These are phyloP conservation scores for Drosophila recens DNA, from an alignment of 2,888 invertebrate species.

Conservation along the genomic window DNA sequence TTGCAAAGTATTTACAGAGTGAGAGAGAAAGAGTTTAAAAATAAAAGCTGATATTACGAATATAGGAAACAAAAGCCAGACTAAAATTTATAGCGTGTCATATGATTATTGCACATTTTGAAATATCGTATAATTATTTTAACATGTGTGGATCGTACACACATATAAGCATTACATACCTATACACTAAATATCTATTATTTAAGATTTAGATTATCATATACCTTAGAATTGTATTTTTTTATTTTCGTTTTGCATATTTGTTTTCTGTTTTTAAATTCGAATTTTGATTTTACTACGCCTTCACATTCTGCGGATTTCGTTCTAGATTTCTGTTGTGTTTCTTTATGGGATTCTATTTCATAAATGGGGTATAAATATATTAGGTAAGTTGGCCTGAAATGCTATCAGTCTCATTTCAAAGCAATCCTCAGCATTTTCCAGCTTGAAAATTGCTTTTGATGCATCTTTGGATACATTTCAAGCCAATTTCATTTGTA, in stretches of 20 bases:
- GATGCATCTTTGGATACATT: constrained; percentile 85
- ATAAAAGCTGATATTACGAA: constrained; percentile 56
- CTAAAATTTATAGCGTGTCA: constrained; percentile 76
- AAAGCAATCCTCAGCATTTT: constrained; percentile 64
- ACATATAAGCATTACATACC: constrained; percentile 35
- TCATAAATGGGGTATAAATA: constrained; percentile 8
- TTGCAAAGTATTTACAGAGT: constrained; percentile 61
- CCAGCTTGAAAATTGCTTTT: constrained; percentile 69
- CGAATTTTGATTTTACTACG: constrained; percentile 83
- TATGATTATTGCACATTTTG: constrained; percentile 72
- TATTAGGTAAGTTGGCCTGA: constrained; percentile 71
- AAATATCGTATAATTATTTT: constrained; percentile 50
- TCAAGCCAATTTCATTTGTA: constrained; percentile 66
- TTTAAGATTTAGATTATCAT: constrained; percentile 45
- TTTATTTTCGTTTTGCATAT: constrained; percentile 38
- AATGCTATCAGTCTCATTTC: constrained; percentile 85
- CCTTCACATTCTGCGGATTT: constrained; percentile 59
- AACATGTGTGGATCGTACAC: constrained; percentile 37
- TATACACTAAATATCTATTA: constrained; percentile 36
- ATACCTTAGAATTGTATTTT: constrained; percentile 61
- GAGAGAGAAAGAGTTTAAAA: constrained; percentile 31
- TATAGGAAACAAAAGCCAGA: constrained; percentile 77
- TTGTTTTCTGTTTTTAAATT: constrained; percentile 71
- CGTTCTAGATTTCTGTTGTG: constrained; percentile 23
- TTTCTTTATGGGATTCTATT: constrained; percentile 29